These are phyloP conservation scores for Drosophila sp. DNA, from an alignment of 1,140 invertebrate genomes.

Conservation along the genomic window DNA sequence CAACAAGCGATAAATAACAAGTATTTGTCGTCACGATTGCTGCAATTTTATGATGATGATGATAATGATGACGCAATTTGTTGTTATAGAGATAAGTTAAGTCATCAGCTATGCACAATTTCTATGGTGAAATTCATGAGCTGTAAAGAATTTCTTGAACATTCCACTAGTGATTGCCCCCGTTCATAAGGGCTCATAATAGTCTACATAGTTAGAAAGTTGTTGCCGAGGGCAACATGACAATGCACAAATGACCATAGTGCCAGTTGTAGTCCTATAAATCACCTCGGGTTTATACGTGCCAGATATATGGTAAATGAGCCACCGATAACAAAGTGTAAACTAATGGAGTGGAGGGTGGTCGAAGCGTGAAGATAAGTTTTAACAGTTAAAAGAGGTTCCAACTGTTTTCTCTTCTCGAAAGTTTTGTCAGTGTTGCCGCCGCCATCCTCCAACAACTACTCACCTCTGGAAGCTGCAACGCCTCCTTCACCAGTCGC, in stretches of 20 bases:
- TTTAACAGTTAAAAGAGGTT: neutral
- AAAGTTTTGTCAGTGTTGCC: constrained; percentile 17
- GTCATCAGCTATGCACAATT: constrained; percentile 19
- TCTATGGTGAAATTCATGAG: constrained; percentile 47
- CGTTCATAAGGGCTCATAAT: too few species aligned
- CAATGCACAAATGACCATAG: constrained; percentile 23
- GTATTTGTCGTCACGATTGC: constrained; percentile 42
- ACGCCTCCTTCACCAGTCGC: neutral
- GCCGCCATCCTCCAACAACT: neutral
- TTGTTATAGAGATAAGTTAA: constrained; percentile 23
- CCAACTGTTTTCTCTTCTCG: neutral
- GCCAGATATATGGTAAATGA: constrained; percentile 32
- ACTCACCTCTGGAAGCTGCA: constrained; percentile 54
- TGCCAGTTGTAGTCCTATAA: constrained; percentile 3
- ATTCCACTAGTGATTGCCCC: constrained; percentile 23
- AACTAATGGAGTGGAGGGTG: neutral
- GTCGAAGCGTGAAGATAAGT: neutral
- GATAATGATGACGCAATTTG: constrained; percentile 48
- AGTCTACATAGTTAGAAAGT: constrained; percentile 30
- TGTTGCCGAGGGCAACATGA: constrained; percentile 39
- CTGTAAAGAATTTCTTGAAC: constrained; percentile 46
- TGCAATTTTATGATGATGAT: constrained; percentile 24
- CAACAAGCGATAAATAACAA: constrained; percentile 19
- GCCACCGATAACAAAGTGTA: neutral
- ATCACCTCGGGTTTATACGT: constrained; percentile 23